Conservation (phyloP, 2,113 vertebrate genomes). For the Corythoichthys haematopterus region DNA sequence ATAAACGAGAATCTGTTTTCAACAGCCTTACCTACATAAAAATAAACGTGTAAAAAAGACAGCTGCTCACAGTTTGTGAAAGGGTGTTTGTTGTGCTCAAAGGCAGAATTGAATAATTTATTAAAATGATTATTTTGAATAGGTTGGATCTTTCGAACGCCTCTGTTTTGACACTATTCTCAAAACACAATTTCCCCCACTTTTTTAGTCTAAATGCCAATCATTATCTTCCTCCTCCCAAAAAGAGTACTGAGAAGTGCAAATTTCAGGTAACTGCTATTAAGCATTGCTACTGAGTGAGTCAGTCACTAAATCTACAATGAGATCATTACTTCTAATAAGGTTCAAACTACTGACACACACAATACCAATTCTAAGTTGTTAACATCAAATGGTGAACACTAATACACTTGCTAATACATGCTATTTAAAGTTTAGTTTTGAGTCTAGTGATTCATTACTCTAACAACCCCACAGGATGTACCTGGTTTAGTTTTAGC, state of each 20-base stretch:
- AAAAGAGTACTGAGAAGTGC: constrained; percentile 22
- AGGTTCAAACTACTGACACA: constrained; percentile 5
- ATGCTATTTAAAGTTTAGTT: constrained; percentile 1
- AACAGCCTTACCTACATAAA: too few relatives aligned
- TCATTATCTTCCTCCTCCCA: constrained; percentile 21
- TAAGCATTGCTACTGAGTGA: constrained; percentile 4
- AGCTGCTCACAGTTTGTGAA: constrained; percentile 4
- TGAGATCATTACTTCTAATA: constrained; percentile 5
- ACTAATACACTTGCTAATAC: constrained; percentile 1
- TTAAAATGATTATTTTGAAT: constrained; percentile 26
- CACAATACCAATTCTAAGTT: constrained; percentile 9
- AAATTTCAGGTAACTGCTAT: constrained; percentile 9
- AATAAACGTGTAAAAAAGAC: too few relatives aligned
- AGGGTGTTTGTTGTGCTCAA: constrained; percentile 22
- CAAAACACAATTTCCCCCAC: constrained; percentile 27
- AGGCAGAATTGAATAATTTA: constrained; percentile 40
- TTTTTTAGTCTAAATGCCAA: constrained; percentile 41
- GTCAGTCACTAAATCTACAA: constrained; percentile 2
- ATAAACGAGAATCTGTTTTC: too few relatives aligned
- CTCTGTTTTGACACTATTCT: constrained; percentile 14
- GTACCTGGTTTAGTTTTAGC: constrained; percentile 63
- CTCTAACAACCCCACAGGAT: constrained; percentile 14
- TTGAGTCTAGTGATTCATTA: background rate
- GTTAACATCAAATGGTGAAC: constrained; percentile 4
- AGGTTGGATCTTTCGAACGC: constrained; percentile 41